phyloP scores from a whole-genome alignment of 2,888 invertebrate genomes.

The Phengaris alcon region DNA sequence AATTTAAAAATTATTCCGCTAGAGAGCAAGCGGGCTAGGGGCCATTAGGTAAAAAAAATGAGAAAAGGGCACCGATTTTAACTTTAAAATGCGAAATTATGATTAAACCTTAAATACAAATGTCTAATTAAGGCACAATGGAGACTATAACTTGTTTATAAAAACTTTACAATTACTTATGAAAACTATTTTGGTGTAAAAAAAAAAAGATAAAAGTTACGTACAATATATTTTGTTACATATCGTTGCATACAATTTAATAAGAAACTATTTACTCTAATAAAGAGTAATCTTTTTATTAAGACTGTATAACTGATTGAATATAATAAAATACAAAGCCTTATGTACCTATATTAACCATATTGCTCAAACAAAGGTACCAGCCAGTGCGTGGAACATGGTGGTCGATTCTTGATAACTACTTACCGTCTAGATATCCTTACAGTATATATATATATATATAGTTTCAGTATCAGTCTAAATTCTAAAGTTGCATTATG shows the following conservation, averaged over 20 bases:
- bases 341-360: background rate
- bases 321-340: background rate
- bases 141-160: no score
- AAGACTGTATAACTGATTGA: no score
- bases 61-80: background rate
- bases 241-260: no score
- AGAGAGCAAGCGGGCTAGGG: background rate
- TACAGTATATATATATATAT: no score
- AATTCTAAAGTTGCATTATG: no score
- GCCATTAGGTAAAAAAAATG: background rate
- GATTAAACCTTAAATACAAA: background rate
- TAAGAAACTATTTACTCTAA: no score
- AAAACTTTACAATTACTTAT: no score
- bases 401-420: conserved; percentile 10
- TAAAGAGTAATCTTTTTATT: no score
- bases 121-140: background rate
- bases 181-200: no score
- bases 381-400: conserved; percentile 20
- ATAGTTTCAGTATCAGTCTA: background rate
- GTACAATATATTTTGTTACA: no score
- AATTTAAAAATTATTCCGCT: conserved; percentile 26
- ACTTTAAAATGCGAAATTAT: background rate
- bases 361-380: conserved; percentile 11
- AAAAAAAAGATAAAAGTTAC: no score
- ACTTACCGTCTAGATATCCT: background rate